Evolutionary conservation across 2,888 invertebrate genomes (phyloP).

Genomic region (Clitarchus hookeri): DNA sequence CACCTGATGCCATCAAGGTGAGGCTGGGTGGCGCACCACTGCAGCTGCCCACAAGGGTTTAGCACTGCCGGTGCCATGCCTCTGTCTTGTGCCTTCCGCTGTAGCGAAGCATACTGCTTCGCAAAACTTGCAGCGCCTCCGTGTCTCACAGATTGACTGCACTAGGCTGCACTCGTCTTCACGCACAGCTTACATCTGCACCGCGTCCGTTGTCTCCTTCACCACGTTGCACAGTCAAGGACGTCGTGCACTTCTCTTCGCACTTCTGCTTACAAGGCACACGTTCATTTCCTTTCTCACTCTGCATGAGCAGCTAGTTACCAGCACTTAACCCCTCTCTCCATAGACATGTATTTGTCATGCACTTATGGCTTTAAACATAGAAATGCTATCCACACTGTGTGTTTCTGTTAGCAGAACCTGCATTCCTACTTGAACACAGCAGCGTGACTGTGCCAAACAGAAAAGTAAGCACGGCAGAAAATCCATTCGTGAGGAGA

Average conservation of each 20-base stretch:
- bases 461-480: neutral
- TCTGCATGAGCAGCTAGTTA: neutral
- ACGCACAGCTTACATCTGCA: too few relatives aligned
- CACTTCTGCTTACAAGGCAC: neutral
- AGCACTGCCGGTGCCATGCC: conserved; percentile 47
- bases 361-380: neutral
- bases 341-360: too few relatives aligned
- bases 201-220: too few relatives aligned
- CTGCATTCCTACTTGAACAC: conserved; percentile 14
- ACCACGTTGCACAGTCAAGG: too few relatives aligned
- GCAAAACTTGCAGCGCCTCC: too few relatives aligned
- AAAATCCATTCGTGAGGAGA: neutral
- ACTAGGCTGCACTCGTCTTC: too few relatives aligned
- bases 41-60: conserved; percentile 86
- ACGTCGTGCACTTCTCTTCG: neutral
- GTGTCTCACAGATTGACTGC: neutral
- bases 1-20: conserved; percentile 84
- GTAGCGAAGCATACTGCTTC: neutral
- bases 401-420: conserved; percentile 10
- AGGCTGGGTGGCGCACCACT: conserved; percentile 88
- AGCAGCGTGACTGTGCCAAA: neutral
- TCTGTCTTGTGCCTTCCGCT: neutral
- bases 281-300: neutral
- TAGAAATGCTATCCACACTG: neutral
- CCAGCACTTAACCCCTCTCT: neutral